phyloP scores from a whole-genome alignment of 2,797 vertebrate species.

The Rhyacichthys aspro region DNA sequence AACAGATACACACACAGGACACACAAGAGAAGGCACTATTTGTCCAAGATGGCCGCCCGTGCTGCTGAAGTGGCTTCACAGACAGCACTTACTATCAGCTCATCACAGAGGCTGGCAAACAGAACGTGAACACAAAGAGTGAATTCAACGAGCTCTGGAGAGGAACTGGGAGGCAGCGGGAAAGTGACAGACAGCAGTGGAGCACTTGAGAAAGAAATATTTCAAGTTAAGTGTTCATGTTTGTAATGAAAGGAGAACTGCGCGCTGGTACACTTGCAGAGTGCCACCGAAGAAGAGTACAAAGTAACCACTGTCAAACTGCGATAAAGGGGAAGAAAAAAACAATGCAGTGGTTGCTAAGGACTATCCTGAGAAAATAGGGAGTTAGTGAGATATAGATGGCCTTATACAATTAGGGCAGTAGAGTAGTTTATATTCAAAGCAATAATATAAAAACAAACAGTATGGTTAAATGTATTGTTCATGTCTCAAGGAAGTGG shows the following conservation, averaged over 20 bases:
- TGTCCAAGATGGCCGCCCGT: slow-evolving; percentile 58
- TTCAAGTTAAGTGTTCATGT: slow-evolving; percentile 3
- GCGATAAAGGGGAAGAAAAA: neutral
- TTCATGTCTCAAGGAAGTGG: no score
- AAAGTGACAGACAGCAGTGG: slow-evolving; percentile 10
- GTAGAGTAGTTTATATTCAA: no score
- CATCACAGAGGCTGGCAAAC: slow-evolving; percentile 50
- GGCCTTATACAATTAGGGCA: no score
- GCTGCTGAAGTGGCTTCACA: slow-evolving; percentile 46
- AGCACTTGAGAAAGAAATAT: slow-evolving; percentile 12
- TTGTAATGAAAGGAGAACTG: neutral
- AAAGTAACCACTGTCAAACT: neutral
- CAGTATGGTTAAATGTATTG: neutral
- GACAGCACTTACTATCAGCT: slow-evolving; percentile 54
- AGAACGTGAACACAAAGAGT: slow-evolving; percentile 52
- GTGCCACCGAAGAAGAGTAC: neutral
- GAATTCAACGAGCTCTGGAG: slow-evolving; percentile 47
- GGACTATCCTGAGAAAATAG: no score
- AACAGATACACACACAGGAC: slow-evolving; percentile 29
- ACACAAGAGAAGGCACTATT: slow-evolving; percentile 43
- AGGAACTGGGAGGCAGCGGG: slow-evolving; percentile 14
- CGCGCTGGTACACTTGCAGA: slow-evolving; percentile 1
- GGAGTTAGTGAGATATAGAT: no score
- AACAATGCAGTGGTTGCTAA: no score
- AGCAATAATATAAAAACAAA: no score